Base-by-base conservation (phyloP, 2,797 vertebrate species). In the Artibeus jamaicensis region DNA sequence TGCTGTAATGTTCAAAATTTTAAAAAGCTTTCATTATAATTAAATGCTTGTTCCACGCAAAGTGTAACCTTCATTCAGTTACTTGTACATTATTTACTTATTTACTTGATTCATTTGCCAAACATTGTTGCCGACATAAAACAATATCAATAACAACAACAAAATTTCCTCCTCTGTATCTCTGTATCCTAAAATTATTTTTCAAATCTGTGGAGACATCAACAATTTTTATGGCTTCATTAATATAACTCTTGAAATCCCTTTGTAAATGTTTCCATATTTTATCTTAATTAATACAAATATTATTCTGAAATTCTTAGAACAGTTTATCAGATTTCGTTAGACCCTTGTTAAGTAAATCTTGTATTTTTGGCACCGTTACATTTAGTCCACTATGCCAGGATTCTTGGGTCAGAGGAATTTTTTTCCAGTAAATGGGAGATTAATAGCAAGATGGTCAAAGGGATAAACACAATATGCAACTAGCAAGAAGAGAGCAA, bases 261-360 rank as follows among this genome's bases (percentile, higher is more conserved):
- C 3, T 94, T 18, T 70, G 6, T 4, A 88, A 32, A 5, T 50
- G 24, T 44, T 94, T 96, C 50, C 24, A 12, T 92, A 83, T 91
- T 93, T 93, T 9, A 83, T 70, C 48, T 96, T 95, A 97, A 92
- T 95, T 95, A 93, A 93, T 82, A 48, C 94, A 81, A 93, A 93
- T 67, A 87, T 78, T 50, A 92, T 86, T 22, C 86, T 74, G 59
- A 94, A 94, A 82, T 82, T 94, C 39, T 46, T 91, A 76, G 70
- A 78, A 95, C 91, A 55, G 16, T 50, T 95, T 95, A 78, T 91
- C 59, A 91, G 34, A 87, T 59, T 94, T 95, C 48, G 84, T 44
- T 81, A 95, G 48, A 65, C 2, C 9, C 9, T 50, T 76, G 4
- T 50, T 87, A 93, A 95, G 59, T 65, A 87, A 83, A 78, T 53